Evolutionary conservation across 2,113 vertebrate species (phyloP), one percentile per base, ranked within the genome.

Genomic region (Chlamydotis undulata): DNA sequence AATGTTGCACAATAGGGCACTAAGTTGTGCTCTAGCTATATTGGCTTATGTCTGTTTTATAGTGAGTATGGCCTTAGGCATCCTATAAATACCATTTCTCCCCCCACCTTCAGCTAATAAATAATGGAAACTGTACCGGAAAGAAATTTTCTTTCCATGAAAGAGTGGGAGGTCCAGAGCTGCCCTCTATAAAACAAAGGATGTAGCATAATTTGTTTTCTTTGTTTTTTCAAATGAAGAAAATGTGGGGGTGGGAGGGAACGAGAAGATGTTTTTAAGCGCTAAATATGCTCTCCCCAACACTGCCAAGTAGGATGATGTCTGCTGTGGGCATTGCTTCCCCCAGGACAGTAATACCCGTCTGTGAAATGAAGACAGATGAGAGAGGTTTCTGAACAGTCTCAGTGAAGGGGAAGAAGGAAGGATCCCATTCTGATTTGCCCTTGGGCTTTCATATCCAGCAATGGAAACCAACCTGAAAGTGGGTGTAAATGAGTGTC

Each of bases 1-100:
- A 95, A 84, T 87, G 63, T 92, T 95, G 86, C 77, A 75, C 89
- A 83, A 57, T 71, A 80, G 94, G 61, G 69, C 83, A 87, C 65
- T 89, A 70, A 93, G 91, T 96, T 95, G 93, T 93, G 95, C 94
- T 96, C 90, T 57, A 90, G 95, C 86, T 96, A 56, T 93, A 96
- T 89, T 96, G 94, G 91, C 94, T 97, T 95, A 96, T 45, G 95
- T 94, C 95, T 96, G 94, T 85, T 97, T 96, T 97, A 84, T 91
- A 97, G 96, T 95, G 97, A 98, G 92, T 57, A 14, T 97, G 94
- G 94, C 97, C 97, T 97, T 97, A 97, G 96, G 97, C 97, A 90
- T 97, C 91, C 86, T 97, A 97, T 97, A 98, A 98, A 97, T 97
- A 97, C 91, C 75, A 86, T 97, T 96, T 94, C 94, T 96, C 59